Evolutionary conservation across 2,888 invertebrate species (phyloP).

Genomic region (Dolichomitus sp.): DNA sequence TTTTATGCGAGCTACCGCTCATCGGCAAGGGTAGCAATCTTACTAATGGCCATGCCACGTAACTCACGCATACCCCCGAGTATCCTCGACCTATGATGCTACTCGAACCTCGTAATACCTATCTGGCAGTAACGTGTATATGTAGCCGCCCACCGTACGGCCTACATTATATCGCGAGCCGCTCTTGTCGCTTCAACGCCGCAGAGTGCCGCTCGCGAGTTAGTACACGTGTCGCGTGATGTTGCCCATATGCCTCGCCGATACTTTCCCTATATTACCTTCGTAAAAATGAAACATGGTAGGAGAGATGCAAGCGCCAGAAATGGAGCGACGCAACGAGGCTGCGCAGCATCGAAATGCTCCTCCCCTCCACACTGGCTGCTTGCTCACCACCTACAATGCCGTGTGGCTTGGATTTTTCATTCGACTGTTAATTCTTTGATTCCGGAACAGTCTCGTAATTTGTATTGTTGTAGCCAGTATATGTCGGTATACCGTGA

Average conservation of each 20-base stretch:
- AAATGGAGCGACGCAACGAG: slow-evolving; percentile 5
- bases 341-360: not conserved
- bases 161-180: slow-evolving; percentile 42
- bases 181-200: slow-evolving; percentile 55
- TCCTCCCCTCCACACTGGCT: no score
- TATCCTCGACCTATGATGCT: slow-evolving; percentile 63
- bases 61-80: slow-evolving; percentile 64
- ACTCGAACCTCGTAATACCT: slow-evolving; percentile 65
- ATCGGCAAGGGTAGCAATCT: slow-evolving; percentile 79
- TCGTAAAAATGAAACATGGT: slow-evolving; percentile 25
- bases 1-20: slow-evolving; percentile 74
- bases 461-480: not conserved
- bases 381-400: not conserved
- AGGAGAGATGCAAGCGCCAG: not conserved
- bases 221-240: slow-evolving; percentile 61
- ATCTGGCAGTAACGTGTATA: slow-evolving; percentile 17
- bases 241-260: slow-evolving; percentile 34
- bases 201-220: slow-evolving; percentile 41
- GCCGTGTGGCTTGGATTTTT: slow-evolving; percentile 1
- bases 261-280: slow-evolving; percentile 53
- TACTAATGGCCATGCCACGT: slow-evolving; percentile 77
- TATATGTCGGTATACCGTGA: slow-evolving; percentile 16
- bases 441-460: not conserved
- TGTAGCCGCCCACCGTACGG: slow-evolving; percentile 23
- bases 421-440: not conserved